These are phyloP conservation scores for Puma concolor DNA, from an alignment of 2,113 vertebrate species.

Conservation along the genomic window DNA sequence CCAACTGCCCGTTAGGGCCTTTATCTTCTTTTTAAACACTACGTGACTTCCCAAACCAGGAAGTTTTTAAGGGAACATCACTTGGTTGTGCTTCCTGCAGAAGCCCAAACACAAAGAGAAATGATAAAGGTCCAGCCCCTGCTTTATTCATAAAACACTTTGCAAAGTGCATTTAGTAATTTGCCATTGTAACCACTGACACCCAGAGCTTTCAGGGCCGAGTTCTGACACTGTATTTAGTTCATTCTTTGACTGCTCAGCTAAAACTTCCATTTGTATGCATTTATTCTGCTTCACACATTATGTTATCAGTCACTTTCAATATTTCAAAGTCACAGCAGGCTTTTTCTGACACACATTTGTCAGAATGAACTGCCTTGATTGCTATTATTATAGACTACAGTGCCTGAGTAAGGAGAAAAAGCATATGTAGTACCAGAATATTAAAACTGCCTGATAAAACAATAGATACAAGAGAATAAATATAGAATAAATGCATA, in stretches of 20 bases:
- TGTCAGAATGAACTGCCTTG: conserved; percentile 85
- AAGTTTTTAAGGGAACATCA: conserved; percentile 59
- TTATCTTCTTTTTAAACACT: conserved; percentile 49
- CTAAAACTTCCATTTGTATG: conserved; percentile 87
- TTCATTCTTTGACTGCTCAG: conserved; percentile 84
- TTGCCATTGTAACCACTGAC: conserved; percentile 79
- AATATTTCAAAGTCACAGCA: conserved; percentile 88
- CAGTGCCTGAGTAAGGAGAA: conserved; percentile 79
- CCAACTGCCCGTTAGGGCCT: background rate
- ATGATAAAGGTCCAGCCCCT: conserved; percentile 65
- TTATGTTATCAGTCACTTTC: conserved; percentile 89
- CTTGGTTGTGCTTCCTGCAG: conserved; percentile 59
- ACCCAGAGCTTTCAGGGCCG: conserved; percentile 68
- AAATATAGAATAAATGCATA: conserved; percentile 78
- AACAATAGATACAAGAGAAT: conserved; percentile 78
- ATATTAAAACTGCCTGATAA: conserved; percentile 80
- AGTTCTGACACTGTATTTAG: conserved; percentile 81
- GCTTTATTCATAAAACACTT: conserved; percentile 82
- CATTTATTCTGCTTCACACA: conserved; percentile 87
- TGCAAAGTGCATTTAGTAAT: conserved; percentile 82
- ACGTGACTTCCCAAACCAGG: conserved; percentile 48
- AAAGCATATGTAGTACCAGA: conserved; percentile 73
- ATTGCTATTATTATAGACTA: conserved; percentile 85
- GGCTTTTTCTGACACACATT: conserved; percentile 85
- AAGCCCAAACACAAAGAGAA: conserved; percentile 38